Percentiles rank a stretch among this genome's conserved stretches.
phyloP scores from a whole-genome alignment of 2,888 invertebrate species.

The Lasioglossum pauxillum region DNA sequence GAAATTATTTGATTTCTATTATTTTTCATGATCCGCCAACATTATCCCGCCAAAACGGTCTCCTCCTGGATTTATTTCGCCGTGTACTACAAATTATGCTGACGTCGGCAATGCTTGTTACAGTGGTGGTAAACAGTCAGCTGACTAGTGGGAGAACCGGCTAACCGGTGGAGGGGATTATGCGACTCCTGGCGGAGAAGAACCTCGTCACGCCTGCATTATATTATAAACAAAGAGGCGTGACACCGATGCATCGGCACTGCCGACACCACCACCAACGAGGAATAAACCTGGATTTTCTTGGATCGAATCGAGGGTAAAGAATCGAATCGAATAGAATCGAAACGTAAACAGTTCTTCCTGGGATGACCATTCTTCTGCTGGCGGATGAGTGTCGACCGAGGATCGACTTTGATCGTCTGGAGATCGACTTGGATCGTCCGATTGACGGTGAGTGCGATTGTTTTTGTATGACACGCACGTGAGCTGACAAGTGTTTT shows the following conservation, averaged over 20 bases:
- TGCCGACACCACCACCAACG: slow-evolving; percentile 18
- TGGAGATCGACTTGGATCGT: slow-evolving; percentile 23
- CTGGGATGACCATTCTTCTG: slow-evolving; percentile 56
- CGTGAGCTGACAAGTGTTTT: slow-evolving; percentile 30
- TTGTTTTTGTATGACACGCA: slow-evolving; percentile 48
- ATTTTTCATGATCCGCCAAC: not conserved
- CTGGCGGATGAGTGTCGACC: slow-evolving; percentile 37
- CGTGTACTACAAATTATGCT: not conserved
- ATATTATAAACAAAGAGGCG: slow-evolving; percentile 33
- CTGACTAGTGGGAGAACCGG: slow-evolving; percentile 17
- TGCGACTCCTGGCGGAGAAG: slow-evolving; percentile 19
- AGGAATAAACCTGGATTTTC: slow-evolving; percentile 51
- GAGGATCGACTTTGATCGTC: slow-evolving; percentile 13
- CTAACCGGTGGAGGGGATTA: not conserved
- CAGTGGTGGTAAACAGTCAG: not conserved
- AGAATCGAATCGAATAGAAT: not conserved
- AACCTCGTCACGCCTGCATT: slow-evolving; percentile 14
- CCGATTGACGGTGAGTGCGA: slow-evolving; percentile 42
- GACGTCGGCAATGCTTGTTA: not conserved
- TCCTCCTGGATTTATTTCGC: not conserved
- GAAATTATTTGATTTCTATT: not conserved
- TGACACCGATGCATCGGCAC: slow-evolving; percentile 49
- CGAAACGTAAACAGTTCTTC: not conserved
- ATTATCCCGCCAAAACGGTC: not conserved
- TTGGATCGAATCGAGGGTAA: not conserved